Evolutionary conservation across 2,797 vertebrate species (phyloP), one percentile per base, ranked within the genome.

Genomic region (Silurus aristotelis): DNA sequence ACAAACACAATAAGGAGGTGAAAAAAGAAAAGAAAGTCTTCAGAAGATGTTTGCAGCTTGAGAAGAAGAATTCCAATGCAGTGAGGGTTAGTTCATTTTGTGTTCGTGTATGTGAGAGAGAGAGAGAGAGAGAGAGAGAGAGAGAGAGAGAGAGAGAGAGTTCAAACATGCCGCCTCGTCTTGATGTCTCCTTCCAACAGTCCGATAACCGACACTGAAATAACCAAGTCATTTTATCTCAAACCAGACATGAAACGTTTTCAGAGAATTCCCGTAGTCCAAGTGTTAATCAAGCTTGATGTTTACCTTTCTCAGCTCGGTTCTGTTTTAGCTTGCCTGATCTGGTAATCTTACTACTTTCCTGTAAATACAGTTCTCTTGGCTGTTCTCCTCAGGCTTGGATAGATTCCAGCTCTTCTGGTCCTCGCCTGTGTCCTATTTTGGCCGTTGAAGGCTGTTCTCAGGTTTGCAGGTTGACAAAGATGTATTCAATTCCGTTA

Each of bases 211-310:
- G 55, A 58, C 75, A 12, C 22, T 73, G 61, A 80, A 43, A 67
- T n/a, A 88, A 81, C 55, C 58, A 10, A 22, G 19, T 73, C 25
- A 17, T 14, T 64, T 86, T 89, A 85, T 90, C 88, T 86, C 17
- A 8, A 55, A 19, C 52, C 71, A 82, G 80, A 87, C 80, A 83
- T 75, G 52, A n/a, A 61, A 68, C 27, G 15, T 67, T 82, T n/a
- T 7, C 61, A 17, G 31, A 68, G 80, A 48, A 22, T 60, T 52
- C 64, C 73, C 31, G 15, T 31, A 13, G 61, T 22, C 46, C 52
- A 13, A 5, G 78, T 66, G 25, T 66, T 27, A 80, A 80, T 80
- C 43, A 48, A 17, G 61, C 43, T 52, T 27, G 8, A 48, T 48
- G n/a, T 80, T 66, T 66, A 66, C 46, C 38, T 80, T 66, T 13